These are phyloP conservation scores for Clunio marinus DNA, from an alignment of 2,888 invertebrate genomes.

Conservation along the genomic window DNA sequence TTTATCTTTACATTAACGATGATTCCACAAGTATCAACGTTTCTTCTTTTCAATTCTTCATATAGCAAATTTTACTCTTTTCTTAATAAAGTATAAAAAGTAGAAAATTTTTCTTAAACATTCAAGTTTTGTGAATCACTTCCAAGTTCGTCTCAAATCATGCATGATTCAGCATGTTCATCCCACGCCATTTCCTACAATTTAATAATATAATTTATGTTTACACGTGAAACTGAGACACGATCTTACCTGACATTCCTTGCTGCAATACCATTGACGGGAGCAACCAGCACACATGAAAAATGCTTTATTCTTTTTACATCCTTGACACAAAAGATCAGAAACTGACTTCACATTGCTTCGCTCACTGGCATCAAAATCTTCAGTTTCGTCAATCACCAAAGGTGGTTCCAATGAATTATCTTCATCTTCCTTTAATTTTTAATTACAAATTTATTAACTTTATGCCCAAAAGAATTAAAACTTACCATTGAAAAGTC, in stretches of 20 bases:
- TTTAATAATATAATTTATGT: conserved; percentile 17
- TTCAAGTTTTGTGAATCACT: too few relatives aligned
- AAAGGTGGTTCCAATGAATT: conserved; percentile 61
- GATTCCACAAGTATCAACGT: too few relatives aligned
- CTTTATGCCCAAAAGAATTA: background rate
- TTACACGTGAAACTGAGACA: background rate
- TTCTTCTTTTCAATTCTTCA: too few relatives aligned
- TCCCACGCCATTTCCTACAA: conserved; percentile 80
- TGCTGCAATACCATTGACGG: conserved; percentile 92
- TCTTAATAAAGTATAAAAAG: too few relatives aligned
- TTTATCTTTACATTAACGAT: too few relatives aligned
- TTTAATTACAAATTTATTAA: background rate
- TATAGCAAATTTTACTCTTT: too few relatives aligned
- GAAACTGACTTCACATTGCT: conserved; percentile 45
- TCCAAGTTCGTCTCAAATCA: conserved; percentile 67
- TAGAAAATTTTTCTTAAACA: too few relatives aligned
- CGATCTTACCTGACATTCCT: conserved; percentile 76
- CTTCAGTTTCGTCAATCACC: conserved; percentile 56
- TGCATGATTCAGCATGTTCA: conserved; percentile 79
- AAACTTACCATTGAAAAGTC: conserved; percentile 14
- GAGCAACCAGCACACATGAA: conserved; percentile 87
- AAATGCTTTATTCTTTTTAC: conserved; percentile 73
- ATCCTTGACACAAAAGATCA: conserved; percentile 77
- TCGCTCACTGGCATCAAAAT: conserved; percentile 48
- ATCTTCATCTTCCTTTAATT: conserved; percentile 53